Percentiles rank a stretch among this genome's conserved stretches.
These are phyloP conservation scores for Larimichthys polyactis DNA, from an alignment of 2,113 vertebrate genomes.

Conservation along the genomic window DNA sequence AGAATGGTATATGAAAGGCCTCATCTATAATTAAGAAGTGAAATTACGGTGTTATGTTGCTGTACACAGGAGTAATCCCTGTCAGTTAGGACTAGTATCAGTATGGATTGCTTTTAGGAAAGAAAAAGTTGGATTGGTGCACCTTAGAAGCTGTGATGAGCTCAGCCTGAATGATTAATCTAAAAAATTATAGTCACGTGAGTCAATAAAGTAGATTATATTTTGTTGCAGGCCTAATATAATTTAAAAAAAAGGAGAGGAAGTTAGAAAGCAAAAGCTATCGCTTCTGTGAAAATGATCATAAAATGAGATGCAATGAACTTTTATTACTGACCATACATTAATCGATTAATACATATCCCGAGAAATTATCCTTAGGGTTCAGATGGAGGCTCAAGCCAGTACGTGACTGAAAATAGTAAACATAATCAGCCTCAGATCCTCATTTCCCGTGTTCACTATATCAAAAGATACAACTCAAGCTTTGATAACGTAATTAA, in stretches of 20 bases:
- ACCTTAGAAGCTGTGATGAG: neutral
- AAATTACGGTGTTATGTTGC: neutral
- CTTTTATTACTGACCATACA: constrained; percentile 13
- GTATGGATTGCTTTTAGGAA: too few species aligned
- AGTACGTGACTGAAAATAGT: constrained; percentile 56
- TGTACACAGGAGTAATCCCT: neutral
- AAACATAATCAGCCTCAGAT: constrained; percentile 69
- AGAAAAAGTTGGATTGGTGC: neutral
- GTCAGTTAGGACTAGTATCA: neutral
- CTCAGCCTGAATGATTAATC: neutral
- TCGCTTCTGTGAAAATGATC: neutral
- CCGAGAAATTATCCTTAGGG: neutral
- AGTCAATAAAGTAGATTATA: neutral
- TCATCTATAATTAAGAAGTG: neutral
- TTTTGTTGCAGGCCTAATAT: neutral
- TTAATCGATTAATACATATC: constrained; percentile 47
- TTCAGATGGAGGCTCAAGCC: constrained; percentile 25
- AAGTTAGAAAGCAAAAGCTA: constrained; percentile 1
- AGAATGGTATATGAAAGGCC: neutral
- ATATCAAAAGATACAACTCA: constrained; percentile 56
- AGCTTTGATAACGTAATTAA: constrained; percentile 71
- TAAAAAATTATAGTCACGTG: neutral
- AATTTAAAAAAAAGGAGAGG: constrained; percentile 1
- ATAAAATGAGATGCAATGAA: constrained; percentile 24
- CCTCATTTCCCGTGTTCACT: constrained; percentile 76